These are phyloP conservation scores for Echinometra lucunter DNA, from an alignment of 53 echinoderm and acorn worm species.

Conservation along the genomic window DNA sequence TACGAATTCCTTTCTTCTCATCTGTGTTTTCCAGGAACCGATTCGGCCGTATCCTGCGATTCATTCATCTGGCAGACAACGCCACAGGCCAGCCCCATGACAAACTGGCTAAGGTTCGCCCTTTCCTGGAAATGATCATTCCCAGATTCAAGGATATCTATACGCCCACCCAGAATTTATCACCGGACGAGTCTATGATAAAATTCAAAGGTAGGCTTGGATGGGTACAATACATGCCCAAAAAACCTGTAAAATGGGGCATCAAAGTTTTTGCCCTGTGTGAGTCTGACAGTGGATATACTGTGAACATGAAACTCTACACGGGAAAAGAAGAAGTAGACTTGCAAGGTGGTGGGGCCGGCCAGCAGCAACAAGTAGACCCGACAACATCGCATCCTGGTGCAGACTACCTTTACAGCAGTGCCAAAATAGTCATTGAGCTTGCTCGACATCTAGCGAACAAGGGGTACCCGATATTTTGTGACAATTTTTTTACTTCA, in stretches of 20 bases:
- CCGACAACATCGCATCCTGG: slow-evolving; percentile 33
- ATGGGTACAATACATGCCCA: not conserved
- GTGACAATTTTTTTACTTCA: slow-evolving; percentile 48
- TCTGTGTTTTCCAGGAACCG: not conserved
- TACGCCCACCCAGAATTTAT: not conserved
- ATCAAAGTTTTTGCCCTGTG: not conserved
- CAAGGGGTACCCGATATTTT: slow-evolving; percentile 19
- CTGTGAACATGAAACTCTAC: not conserved
- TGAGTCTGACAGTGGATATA: not conserved
- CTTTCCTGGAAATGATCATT: slow-evolving; percentile 11
- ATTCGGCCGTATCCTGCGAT: not conserved
- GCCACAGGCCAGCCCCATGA: not conserved
- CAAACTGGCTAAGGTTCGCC: not conserved
- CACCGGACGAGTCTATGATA: not conserved
- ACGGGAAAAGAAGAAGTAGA: not conserved
- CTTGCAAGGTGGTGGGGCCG: not conserved
- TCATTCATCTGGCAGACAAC: not conserved
- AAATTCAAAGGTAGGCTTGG: not conserved
- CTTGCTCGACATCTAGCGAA: not conserved
- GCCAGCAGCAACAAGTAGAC: not conserved
- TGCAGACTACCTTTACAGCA: not conserved
- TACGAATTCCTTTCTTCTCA: not conserved
- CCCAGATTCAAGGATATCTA: slow-evolving; percentile 17
- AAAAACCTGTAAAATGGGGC: not conserved
- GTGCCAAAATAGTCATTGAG: slow-evolving; percentile 38